These are phyloP conservation scores for Anseranas semipalmata DNA, from an alignment of 2,113 vertebrate genomes.

Conservation along the genomic window DNA sequence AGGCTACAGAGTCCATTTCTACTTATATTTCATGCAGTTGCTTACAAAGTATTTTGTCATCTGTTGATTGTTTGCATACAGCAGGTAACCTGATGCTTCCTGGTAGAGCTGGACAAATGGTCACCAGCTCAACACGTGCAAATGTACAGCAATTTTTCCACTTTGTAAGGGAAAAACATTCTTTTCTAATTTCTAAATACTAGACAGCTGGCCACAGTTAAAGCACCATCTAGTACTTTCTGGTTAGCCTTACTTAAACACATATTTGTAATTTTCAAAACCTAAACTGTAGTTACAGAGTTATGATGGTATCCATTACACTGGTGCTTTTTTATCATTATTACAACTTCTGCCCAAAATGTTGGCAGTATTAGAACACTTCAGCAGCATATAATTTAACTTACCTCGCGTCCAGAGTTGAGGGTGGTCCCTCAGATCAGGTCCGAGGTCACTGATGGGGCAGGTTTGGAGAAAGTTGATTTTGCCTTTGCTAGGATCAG, in stretches of 20 bases:
- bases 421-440: not conserved
- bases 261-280: conserved; percentile 33
- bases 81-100: not conserved
- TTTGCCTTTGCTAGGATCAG: not conserved
- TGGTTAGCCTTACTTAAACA: conserved; percentile 36
- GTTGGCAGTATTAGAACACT: not conserved
- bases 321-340: not conserved
- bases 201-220: conserved; percentile 1
- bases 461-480: not conserved
- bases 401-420: conserved; percentile 15
- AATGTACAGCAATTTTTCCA: not conserved
- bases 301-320: conserved; percentile 49
- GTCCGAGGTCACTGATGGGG: not conserved
- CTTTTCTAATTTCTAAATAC: conserved; percentile 39
- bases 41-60: not conserved
- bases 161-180: not conserved
- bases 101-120: not conserved
- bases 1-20: not conserved
- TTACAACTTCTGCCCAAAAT: not conserved
- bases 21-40: not conserved
- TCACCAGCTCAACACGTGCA: not conserved
- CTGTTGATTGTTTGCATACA: not conserved
- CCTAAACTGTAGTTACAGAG: conserved; percentile 15
- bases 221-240: conserved; percentile 1
- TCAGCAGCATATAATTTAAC: conserved; percentile 43